Conservation (phyloP, 2,797 vertebrate genomes). For the Furcifer pardalis region DNA sequence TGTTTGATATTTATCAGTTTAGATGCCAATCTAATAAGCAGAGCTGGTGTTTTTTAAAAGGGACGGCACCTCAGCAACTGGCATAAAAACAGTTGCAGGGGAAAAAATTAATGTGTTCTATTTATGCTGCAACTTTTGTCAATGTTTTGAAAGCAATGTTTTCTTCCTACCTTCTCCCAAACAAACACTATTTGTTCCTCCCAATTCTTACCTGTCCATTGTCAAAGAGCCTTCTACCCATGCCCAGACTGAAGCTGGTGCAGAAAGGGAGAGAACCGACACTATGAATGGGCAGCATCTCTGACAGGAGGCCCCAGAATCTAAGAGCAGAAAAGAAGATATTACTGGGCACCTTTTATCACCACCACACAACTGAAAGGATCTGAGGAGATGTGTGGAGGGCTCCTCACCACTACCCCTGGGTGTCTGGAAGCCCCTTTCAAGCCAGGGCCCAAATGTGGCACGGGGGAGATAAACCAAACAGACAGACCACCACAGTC, state of each 20-base stretch:
- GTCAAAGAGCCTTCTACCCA: slow-evolving; percentile 84
- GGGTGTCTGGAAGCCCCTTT: neutral
- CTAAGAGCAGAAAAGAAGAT: slow-evolving; percentile 67
- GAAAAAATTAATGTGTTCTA: neutral
- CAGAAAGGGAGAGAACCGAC: slow-evolving; percentile 83
- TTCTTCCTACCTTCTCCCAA: neutral
- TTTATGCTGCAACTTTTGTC: neutral
- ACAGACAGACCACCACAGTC: neutral
- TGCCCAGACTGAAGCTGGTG: slow-evolving; percentile 92
- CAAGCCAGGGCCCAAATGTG: neutral
- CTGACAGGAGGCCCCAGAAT: slow-evolving; percentile 88
- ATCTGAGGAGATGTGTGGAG: neutral
- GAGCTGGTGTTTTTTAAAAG: neutral
- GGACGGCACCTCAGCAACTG: no score
- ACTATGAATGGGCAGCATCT: slow-evolving; percentile 82
- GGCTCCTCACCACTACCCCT: neutral
- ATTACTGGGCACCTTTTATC: fast-evolving
- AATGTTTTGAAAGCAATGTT: no score
- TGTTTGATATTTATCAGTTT: no score
- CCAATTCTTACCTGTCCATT: slow-evolving; percentile 81
- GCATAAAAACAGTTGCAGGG: no score
- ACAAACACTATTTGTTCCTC: neutral
- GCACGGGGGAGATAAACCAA: neutral
- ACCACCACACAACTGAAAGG: neutral
- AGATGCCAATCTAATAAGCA: neutral